phyloP scores from a whole-genome alignment of 92 coral and sea anemone genomes.

The Zoanthus sansibaricus region DNA sequence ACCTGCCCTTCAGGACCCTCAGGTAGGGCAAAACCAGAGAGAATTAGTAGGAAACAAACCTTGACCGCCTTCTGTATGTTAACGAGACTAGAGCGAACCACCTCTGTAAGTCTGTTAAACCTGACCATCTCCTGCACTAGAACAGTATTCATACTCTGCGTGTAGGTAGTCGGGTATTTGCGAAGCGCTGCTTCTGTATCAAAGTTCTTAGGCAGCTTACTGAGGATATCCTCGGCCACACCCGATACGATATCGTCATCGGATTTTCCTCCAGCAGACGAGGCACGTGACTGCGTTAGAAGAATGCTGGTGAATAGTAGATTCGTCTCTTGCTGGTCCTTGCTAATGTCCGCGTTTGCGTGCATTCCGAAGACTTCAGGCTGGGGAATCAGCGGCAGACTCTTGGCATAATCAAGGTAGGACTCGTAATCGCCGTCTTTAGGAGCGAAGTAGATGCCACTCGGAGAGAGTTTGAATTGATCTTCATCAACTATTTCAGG shows the following conservation, averaged over 20 bases:
- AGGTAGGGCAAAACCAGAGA: neutral
- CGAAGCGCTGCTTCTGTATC: slow-evolving; percentile 97
- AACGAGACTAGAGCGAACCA: slow-evolving; percentile 91
- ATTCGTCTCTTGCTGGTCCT: slow-evolving; percentile 94
- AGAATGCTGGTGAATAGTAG: slow-evolving; percentile 90
- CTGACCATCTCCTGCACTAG: slow-evolving; percentile 99
- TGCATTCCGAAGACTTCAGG: slow-evolving; percentile 99
- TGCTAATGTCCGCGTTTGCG: slow-evolving; percentile 98
- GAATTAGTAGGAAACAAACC: slow-evolving; percentile 66
- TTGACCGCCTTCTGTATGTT: slow-evolving; percentile 98
- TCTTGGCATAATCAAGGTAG: slow-evolving; percentile 90
- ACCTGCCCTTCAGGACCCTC: no score
- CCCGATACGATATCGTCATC: slow-evolving; percentile 92
- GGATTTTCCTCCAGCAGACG: slow-evolving; percentile 96
- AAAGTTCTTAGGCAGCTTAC: slow-evolving; percentile 89
- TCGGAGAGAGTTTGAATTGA: slow-evolving; percentile 89
- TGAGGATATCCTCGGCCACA: slow-evolving; percentile 92
- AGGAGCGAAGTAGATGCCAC: slow-evolving; percentile 92
- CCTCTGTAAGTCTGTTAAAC: slow-evolving; percentile 94
- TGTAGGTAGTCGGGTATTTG: slow-evolving; percentile 94
- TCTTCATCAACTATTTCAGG: slow-evolving; percentile 66
- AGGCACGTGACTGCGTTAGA: slow-evolving; percentile 92
- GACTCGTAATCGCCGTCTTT: slow-evolving; percentile 94
- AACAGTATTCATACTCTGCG: slow-evolving; percentile 99
- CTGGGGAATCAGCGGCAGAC: slow-evolving; percentile 86